phyloP scores from a whole-genome alignment of 2,797 vertebrate genomes.

The Limosa lapponica region DNA sequence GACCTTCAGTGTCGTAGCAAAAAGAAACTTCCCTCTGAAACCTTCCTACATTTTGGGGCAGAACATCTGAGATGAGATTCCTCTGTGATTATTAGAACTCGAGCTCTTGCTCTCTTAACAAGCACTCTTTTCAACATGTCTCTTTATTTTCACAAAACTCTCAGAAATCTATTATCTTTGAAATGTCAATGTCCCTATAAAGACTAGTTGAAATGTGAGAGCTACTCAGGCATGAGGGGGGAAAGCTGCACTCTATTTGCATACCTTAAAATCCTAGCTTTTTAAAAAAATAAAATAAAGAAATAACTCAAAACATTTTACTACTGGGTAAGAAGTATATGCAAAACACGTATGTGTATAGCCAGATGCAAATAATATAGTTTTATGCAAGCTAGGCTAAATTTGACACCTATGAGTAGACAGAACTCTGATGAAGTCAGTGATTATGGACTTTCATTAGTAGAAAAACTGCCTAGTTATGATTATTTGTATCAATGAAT shows the following conservation, averaged over 20 bases:
- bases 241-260: not conserved
- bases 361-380: not conserved
- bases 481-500: not conserved
- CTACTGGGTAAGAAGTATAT: not conserved
- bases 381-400: not conserved
- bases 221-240: not conserved
- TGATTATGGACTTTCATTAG: not conserved
- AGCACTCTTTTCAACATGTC: not conserved
- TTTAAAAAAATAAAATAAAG: not conserved
- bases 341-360: not conserved
- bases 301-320: not conserved
- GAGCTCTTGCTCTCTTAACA: not conserved
- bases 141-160: not conserved
- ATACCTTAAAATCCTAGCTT: not conserved
- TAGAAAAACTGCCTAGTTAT: not conserved
- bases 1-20: not conserved
- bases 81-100: not conserved
- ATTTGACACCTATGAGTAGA: not conserved
- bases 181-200: not conserved
- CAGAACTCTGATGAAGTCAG: not conserved
- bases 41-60: not conserved
- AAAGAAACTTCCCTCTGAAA: not conserved
- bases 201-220: not conserved
- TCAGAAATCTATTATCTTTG: not conserved
- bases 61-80: not conserved